Conservation (phyloP, 2,888 invertebrate species). For the Meandrusa payeni region DNA sequence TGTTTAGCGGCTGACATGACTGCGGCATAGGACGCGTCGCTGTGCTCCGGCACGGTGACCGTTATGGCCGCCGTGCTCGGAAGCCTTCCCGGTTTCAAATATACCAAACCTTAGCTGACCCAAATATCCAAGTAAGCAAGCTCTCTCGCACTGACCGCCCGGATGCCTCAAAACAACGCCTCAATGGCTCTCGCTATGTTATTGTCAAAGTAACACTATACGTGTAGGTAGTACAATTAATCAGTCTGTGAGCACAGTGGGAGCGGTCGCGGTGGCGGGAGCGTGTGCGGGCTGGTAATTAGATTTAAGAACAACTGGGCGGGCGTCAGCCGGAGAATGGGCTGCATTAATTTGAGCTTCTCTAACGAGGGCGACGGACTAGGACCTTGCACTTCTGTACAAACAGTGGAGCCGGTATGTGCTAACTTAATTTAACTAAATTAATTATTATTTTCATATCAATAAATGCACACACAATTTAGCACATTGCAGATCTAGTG, state of each 20-base stretch:
- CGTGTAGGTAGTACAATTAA: constrained; percentile 37
- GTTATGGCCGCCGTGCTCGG: too few relatives aligned
- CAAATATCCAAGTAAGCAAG: constrained; percentile 23
- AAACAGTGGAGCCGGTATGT: constrained; percentile 38
- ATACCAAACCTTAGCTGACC: constrained; percentile 21
- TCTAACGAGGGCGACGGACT: constrained; percentile 77
- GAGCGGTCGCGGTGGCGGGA: constrained; percentile 28
- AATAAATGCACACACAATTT: too few relatives aligned
- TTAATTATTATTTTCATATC: too few relatives aligned
- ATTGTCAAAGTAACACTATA: constrained; percentile 35
- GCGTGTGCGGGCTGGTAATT: constrained; percentile 64
- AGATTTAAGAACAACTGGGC: constrained; percentile 80
- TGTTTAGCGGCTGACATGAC: too few relatives aligned
- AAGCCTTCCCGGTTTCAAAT: constrained; percentile 7
- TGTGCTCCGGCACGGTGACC: too few relatives aligned
- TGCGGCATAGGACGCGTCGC: too few relatives aligned
- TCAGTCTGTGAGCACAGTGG: constrained; percentile 35
- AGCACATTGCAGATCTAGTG: too few relatives aligned
- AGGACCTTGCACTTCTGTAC: constrained; percentile 51
- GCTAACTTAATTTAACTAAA: too few relatives aligned
- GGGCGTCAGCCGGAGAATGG: constrained; percentile 76
- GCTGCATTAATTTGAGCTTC: constrained; percentile 79
- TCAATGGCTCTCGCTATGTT: constrained; percentile 33
- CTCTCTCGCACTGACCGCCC: constrained; percentile 24
- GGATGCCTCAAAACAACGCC: constrained; percentile 26